A percentile compares a stretch with the other conserved stretches of the same genome.
phyloP scores from a whole-genome alignment of 53 echinoderm and acorn worm genomes.

The Crossaster papposus region DNA sequence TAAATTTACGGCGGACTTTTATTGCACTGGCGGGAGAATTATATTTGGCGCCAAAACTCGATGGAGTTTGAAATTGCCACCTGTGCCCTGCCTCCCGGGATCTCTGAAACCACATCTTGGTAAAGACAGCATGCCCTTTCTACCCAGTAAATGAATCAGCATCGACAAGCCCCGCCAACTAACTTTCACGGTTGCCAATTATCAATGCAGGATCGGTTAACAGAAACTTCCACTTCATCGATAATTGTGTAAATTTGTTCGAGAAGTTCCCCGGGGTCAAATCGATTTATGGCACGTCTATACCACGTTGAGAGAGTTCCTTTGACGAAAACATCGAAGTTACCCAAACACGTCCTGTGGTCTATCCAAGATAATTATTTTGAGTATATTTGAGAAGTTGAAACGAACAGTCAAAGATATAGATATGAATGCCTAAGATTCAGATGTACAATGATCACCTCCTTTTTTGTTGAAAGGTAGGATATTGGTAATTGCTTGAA shows the following conservation, averaged over 20 bases:
- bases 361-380: no score
- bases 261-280: neutral
- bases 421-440: no score
- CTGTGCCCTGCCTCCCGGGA: neutral
- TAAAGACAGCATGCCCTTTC: neutral
- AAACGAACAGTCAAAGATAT: no score
- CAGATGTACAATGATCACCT: no score
- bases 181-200: neutral
- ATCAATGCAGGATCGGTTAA: neutral
- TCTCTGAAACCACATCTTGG: neutral
- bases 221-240: neutral
- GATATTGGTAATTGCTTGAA: no score
- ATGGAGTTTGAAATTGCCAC: neutral
- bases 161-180: neutral
- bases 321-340: no score
- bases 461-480: no score
- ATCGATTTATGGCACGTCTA: neutral
- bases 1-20: conserved; percentile 8
- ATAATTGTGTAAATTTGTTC: neutral
- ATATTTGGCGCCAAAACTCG: neutral
- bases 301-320: no score
- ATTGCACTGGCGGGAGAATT: neutral
- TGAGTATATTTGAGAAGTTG: no score
- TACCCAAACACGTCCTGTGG: no score
- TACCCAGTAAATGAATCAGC: neutral